Base-by-base conservation (phyloP, 2,113 vertebrate genomes). In the Castor canadensis region DNA sequence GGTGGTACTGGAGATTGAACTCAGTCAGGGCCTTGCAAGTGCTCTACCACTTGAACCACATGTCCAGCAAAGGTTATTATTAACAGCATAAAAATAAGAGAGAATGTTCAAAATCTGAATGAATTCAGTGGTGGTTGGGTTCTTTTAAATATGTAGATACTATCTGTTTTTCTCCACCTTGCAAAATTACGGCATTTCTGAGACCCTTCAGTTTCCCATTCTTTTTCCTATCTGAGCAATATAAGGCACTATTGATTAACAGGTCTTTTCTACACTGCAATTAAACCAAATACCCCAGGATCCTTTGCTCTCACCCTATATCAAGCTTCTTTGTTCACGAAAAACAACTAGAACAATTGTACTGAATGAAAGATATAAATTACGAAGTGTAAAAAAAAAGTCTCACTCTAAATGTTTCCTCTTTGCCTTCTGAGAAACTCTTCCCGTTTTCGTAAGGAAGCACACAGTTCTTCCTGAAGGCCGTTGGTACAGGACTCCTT, bases 311-410 rank as follows among this genome's bases (percentile, higher is more conserved):
- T 67, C 92, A 77, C 30, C 75, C 60, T 56, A 19, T n/a, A 62
- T 87, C 92, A 94, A 94, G 47, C 26, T 38, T 93, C 95, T 92
- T 93, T 95, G 58, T 94, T 97, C 81, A 93, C n/a, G 77, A 94
- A 95, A 92, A 93, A 82, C 49, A 87, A 86, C 30, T 38, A 52
- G 56, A 97, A 87, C 30, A 79, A 94, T 24, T 69, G 45, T 28
- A 90, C 64, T 91, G 30, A 83, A 49, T 47, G 76, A 82, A 95
- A 93, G 62, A 54, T 66, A 47, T 58, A 89, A 94, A 6, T 43
- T 87, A 52, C 0, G 64, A 71, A 81, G 17, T 88, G n/a, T n/a
- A n/a, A n/a, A n/a, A n/a, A n/a, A 95, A 91, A 90, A 79, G 80
- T 72, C 56, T 93, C 85, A 67, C 71, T 62, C 45, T 52, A 54